A percentile compares a stretch with the other conserved stretches of the same genome.
phyloP scores from a whole-genome alignment of 1,140 invertebrate species.

The Neuroterus valhalla region DNA sequence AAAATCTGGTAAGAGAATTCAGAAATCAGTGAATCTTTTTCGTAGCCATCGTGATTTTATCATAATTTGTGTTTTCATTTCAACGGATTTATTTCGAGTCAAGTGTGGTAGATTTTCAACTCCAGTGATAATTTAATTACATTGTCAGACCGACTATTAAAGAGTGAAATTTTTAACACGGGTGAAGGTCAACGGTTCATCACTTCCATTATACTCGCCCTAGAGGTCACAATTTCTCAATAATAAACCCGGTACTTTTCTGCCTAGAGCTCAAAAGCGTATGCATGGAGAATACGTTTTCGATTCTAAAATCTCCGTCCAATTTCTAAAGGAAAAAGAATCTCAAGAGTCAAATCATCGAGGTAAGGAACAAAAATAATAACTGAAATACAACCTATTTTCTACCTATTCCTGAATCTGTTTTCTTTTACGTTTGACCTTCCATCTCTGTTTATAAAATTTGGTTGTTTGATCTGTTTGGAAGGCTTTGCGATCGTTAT shows the following conservation, averaged over 20 bases:
- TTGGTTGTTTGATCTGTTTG: background rate
- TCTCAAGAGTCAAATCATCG: slow-evolving; percentile 56
- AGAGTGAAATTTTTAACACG: slow-evolving; percentile 28
- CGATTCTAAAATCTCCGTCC: slow-evolving; percentile 84
- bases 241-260: slow-evolving; percentile 44
- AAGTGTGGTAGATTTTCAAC: background rate
- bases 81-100: background rate
- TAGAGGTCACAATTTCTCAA: background rate
- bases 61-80: slow-evolving; percentile 20
- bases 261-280: slow-evolving; percentile 84
- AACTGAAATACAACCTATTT: slow-evolving; percentile 27
- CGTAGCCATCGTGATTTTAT: background rate
- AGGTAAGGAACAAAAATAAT: slow-evolving; percentile 55
- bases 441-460: background rate
- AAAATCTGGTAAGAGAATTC: slow-evolving; percentile 24
- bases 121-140: background rate
- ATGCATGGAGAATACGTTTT: slow-evolving; percentile 91
- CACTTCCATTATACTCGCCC: slow-evolving; percentile 24
- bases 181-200: background rate
- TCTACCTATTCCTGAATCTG: background rate
- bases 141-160: background rate
- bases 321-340: slow-evolving; percentile 65
- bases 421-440: slow-evolving; percentile 26
- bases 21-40: background rate
- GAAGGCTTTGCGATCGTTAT: background rate